Base-by-base conservation (phyloP, 2,113 vertebrate genomes). In the Poeciliopsis prolifica region DNA sequence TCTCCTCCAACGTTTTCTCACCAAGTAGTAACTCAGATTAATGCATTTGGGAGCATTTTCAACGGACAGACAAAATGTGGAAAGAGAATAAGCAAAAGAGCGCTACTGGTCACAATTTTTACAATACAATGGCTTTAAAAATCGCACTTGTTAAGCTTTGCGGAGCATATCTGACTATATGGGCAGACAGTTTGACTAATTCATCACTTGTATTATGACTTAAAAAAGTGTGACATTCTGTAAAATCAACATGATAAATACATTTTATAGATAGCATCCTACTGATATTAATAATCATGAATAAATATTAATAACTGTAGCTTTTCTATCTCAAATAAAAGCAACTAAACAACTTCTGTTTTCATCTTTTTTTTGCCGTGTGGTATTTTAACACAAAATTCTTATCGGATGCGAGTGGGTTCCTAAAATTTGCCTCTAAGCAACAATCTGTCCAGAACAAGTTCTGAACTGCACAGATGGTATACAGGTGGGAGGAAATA, bases 381-480 rank as follows among this genome's bases (percentile, higher is more conserved):
- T 58, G 51, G 7, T 58, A 3, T 58, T 48, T 58, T 58, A n/a
- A 58, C 22, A n/a, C 2, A 24, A n/a, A 58, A n/a, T 58, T 58
- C 10, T n/a, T 58, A 22, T n/a, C n/a, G 8, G 51, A 17, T 58
- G 51, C 2, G 9, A 58, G 17, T 48, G 44, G 8, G 51, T 10
- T n/a, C 19, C 24, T n/a, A 10, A 58, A 58, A 58, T 58, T n/a
- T n/a, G 51, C 51, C 17, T 58, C 51, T 2, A 63, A 77, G 61
- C 58, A 69, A 60, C 30, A 68, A 42, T 51, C 26, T 62, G 6
- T 12, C 5, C 31, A 10, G 19, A 15, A 40, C n/a, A 68, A 79
- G 70, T 82, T 75, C 77, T 68, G 61, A 77, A 67, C 67, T 65
- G 74, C 77, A 58, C 60, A 61, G 48, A 29, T 54, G 60, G 31